These are phyloP conservation scores for Danio jaintianensis DNA, from an alignment of 2,797 vertebrate genomes.

Conservation along the genomic window DNA sequence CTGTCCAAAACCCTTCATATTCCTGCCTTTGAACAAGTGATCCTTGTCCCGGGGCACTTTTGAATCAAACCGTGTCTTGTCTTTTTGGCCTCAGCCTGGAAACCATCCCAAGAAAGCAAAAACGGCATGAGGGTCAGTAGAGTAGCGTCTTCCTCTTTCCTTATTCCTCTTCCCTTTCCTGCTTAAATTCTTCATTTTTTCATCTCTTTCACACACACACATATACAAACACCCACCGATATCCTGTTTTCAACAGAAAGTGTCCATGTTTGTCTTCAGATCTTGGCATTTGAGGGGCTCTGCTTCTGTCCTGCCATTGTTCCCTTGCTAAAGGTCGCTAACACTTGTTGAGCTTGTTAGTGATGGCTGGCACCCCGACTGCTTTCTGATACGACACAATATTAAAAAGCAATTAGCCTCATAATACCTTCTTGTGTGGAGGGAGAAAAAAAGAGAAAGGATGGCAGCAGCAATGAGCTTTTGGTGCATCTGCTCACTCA, in stretches of 20 bases:
- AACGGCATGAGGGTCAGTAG: slow-evolving; percentile 29
- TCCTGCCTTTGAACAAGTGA: slow-evolving; percentile 38
- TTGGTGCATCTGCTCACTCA: slow-evolving; percentile 34
- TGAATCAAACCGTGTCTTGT: slow-evolving; percentile 33
- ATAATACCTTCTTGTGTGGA: slow-evolving; percentile 36
- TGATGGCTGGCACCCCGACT: slow-evolving; percentile 18
- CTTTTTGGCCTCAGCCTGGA: slow-evolving; percentile 28
- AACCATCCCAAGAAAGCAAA: slow-evolving; percentile 49
- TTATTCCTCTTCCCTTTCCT: slow-evolving; percentile 38
- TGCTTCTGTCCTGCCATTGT: slow-evolving; percentile 57
- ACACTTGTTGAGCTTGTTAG: slow-evolving; percentile 50
- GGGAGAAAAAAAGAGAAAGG: background rate
- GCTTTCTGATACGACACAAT: slow-evolving; percentile 34
- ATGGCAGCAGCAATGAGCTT: slow-evolving; percentile 9
- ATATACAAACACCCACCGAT: slow-evolving; percentile 26
- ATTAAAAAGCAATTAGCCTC: slow-evolving; percentile 53
- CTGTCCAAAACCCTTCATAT: slow-evolving; percentile 34
- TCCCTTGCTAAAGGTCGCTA: slow-evolving; percentile 52
- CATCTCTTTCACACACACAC: background rate
- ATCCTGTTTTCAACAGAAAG: slow-evolving; percentile 61
- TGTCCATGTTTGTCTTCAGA: slow-evolving; percentile 44
- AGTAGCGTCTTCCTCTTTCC: slow-evolving; percentile 46
- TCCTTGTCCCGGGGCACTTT: slow-evolving; percentile 23
- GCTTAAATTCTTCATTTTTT: slow-evolving; percentile 6
- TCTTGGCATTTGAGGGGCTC: slow-evolving; percentile 29